Base-by-base conservation (phyloP, 1,140 invertebrate genomes). In the Drosophila tropicalis region DNA sequence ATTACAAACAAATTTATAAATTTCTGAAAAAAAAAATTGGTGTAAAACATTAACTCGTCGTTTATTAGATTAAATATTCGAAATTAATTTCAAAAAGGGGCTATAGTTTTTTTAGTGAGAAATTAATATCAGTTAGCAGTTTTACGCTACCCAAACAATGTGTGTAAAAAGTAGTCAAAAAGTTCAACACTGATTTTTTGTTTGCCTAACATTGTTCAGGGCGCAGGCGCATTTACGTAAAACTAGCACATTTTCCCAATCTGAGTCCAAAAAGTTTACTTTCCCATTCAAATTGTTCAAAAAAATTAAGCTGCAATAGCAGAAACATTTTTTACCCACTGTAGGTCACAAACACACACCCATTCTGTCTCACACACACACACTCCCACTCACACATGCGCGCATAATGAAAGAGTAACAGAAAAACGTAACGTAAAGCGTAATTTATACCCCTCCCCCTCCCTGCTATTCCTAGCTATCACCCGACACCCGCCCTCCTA, bases 381-480 rank as follows among this genome's bases (percentile, higher is more conserved):
- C 41, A 44, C 44, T 51, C 44, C 44, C 44, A 51, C 44, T 51
- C 17, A 51, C 44, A 51, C 44, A 51, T 51, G 44, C 44, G 44
- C 44, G 7, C 2, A 19, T 22, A 51, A 51, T 51, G 17, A 12
- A 51, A 51, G 17, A 51, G 44, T 51, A 51, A 51, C 10, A 51
- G 44, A 51, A 51, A 12, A 51, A 51, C 44, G 44, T 51, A 51
- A 51, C 44, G 44, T 51, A 51, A 51, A 51, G 17, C 44, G 44
- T 51, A 51, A 51, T 51, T 51, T 51, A 51, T 51, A 12, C 9
- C 4, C 2, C 17, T 19, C 17, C 10, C 17, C 9, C 17, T 9
- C 9, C 17, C 17, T 9, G 6, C 17, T 47, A 3, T 39, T 39
- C 0, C 32, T 34, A 9, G 6, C 32, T 4, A 39, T 3, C 3